Evolutionary conservation across 2,113 vertebrate species (phyloP).

Genomic region (Opisthocomus hoazin): DNA sequence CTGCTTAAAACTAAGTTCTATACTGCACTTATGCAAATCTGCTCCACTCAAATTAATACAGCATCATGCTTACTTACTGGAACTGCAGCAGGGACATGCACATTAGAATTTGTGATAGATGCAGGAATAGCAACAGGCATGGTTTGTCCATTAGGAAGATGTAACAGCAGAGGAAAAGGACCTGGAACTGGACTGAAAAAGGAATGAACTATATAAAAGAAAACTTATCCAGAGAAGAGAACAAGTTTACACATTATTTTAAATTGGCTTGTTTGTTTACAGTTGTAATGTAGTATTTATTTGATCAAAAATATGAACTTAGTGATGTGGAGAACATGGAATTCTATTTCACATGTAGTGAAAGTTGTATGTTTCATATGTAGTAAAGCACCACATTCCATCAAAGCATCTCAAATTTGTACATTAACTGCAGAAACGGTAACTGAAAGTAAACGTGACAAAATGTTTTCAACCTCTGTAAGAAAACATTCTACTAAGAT

Average conservation of each 20-base stretch:
- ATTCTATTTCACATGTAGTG: conserved; percentile 36
- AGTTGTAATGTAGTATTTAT: background rate
- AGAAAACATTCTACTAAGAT: background rate
- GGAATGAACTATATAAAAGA: conserved; percentile 63
- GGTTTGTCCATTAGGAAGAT: conserved; percentile 98
- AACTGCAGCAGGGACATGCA: conserved; percentile 95
- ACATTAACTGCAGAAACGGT: background rate
- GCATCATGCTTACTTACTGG: conserved; percentile 83
- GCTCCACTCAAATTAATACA: conserved; percentile 61
- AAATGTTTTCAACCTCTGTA: background rate
- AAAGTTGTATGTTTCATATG: conserved; percentile 7
- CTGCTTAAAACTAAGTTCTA: conserved; percentile 46
- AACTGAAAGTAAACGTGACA: background rate
- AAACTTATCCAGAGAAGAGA: conserved; percentile 54
- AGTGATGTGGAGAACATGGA: conserved; percentile 25
- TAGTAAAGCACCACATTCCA: conserved; percentile 29
- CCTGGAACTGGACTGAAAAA: conserved; percentile 91
- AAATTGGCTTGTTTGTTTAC: background rate
- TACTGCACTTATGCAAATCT: conserved; percentile 51
- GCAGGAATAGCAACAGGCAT: conserved; percentile 98
- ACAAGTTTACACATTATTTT: conserved; percentile 30
- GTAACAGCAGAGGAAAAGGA: conserved; percentile 95
- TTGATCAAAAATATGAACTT: conserved; percentile 30
- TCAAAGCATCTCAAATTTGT: background rate
- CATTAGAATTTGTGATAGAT: conserved; percentile 94